Evolutionary conservation across 2,888 invertebrate species (phyloP).

Genomic region (Rhogogaster chlorosoma): DNA sequence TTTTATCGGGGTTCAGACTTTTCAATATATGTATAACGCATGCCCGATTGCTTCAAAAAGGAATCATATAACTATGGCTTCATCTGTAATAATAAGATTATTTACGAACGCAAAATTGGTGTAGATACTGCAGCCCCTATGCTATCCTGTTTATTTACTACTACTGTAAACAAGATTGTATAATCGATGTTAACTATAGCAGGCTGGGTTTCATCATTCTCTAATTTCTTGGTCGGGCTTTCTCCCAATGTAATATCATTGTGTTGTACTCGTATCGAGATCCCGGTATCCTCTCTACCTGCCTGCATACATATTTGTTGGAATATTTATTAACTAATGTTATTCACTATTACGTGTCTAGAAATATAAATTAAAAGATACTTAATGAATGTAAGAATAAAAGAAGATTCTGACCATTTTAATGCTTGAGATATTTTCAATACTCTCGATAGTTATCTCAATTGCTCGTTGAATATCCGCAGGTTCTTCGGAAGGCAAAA

Average conservation of each 20-base stretch:
- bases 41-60: no score
- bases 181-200: constrained; percentile 59
- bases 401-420: constrained; percentile 6
- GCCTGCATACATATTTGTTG: constrained; percentile 31
- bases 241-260: constrained; percentile 62
- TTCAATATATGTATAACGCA: no score
- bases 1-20: not conserved
- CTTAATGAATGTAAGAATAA: not conserved
- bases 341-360: not conserved
- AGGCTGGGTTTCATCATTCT: constrained; percentile 57
- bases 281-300: constrained; percentile 52
- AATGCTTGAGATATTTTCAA: constrained; percentile 28
- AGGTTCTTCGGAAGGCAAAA: not conserved
- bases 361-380: not conserved
- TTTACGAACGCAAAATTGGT: constrained; percentile 57
- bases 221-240: constrained; percentile 59
- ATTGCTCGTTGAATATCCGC: constrained; percentile 29
- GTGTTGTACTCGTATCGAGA: constrained; percentile 64
- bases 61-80: not conserved
- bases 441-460: constrained; percentile 38
- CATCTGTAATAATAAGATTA: not conserved
- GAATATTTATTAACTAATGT: not conserved
- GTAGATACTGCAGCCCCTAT: constrained; percentile 61
- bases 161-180: constrained; percentile 55
- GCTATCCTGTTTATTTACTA: constrained; percentile 50